Evolutionary conservation across 1,140 invertebrate genomes (phyloP).

Genomic region (Drosophila murphyi): DNA sequence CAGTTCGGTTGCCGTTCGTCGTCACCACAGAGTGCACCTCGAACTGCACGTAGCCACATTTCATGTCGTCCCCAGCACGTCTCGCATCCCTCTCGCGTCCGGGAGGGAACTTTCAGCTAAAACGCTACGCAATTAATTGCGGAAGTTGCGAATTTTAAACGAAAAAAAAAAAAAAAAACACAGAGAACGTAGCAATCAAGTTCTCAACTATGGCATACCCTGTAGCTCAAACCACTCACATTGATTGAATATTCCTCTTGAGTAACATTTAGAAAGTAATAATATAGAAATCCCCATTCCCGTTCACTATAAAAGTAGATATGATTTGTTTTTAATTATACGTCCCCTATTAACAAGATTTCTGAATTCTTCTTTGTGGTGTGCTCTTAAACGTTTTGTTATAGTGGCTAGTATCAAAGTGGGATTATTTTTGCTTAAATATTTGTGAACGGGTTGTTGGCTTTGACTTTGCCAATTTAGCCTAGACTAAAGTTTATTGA

Average conservation of each 20-base stretch:
- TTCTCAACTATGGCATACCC: conserved; percentile 12
- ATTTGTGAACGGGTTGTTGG: conserved; percentile 1
- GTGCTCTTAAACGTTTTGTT: too few species aligned
- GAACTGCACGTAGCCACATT: conserved; percentile 65
- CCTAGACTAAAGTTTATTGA: conserved; percentile 13
- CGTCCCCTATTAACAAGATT: too few species aligned
- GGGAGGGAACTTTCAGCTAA: conserved; percentile 34
- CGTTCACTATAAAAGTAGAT: not conserved
- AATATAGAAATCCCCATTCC: too few species aligned
- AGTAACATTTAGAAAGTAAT: too few species aligned
- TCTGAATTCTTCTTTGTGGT: too few species aligned
- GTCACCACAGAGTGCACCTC: conserved; percentile 19
- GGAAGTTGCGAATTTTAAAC: conserved; percentile 70
- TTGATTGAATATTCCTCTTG: not conserved
- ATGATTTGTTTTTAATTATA: too few species aligned
- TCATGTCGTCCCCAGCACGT: conserved; percentile 42
- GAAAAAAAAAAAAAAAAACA: conserved; percentile 66
- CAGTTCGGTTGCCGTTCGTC: conserved; percentile 17
- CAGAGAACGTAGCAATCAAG: conserved; percentile 4
- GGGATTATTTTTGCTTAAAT: not conserved
- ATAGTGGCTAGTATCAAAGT: too few species aligned
- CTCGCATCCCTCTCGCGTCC: not conserved
- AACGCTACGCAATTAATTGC: conserved; percentile 79
- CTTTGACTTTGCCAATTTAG: not conserved
- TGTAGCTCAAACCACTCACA: not conserved